phyloP scores from a whole-genome alignment of 1,140 invertebrate genomes.

The Oreohelix idahoensis region DNA sequence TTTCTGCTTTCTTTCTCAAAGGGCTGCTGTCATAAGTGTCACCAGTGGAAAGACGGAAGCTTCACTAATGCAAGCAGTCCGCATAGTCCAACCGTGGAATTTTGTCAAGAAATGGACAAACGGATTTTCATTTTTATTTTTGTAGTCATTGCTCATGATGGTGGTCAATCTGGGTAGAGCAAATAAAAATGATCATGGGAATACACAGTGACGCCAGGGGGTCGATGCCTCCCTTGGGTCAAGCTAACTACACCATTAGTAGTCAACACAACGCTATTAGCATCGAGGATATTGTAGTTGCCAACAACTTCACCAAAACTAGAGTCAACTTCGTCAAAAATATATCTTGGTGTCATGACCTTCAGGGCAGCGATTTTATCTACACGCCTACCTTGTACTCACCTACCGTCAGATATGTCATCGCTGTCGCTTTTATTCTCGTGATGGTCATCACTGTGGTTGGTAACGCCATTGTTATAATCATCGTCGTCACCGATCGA shows the following conservation, averaged over 20 bases:
- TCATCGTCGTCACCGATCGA: slow-evolving; percentile 17
- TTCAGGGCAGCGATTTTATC: slow-evolving; percentile 29
- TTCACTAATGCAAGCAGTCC: too few species aligned
- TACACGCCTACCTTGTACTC: slow-evolving; percentile 19
- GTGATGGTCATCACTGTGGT: slow-evolving; percentile 19
- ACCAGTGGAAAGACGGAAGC: too few species aligned
- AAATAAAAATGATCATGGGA: too few species aligned
- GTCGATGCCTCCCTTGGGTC: not conserved
- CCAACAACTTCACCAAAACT: not conserved
- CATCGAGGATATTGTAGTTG: not conserved
- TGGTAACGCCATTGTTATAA: slow-evolving; percentile 27
- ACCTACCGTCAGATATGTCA: not conserved
- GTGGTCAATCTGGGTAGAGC: too few species aligned
- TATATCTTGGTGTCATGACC: slow-evolving; percentile 26
- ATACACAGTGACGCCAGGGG: too few species aligned
- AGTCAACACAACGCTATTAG: not conserved
- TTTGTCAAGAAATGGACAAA: too few species aligned
- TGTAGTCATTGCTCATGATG: too few species aligned
- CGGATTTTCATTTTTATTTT: too few species aligned
- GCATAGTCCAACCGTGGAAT: too few species aligned
- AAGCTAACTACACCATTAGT: not conserved
- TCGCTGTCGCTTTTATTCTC: slow-evolving; percentile 24
- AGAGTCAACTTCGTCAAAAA: not conserved
- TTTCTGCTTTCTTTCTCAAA: too few species aligned
- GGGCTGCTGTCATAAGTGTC: too few species aligned